These are phyloP conservation scores for Enteromius trimaculatus DNA, from an alignment of 2,797 vertebrate genomes.

Conservation along the genomic window DNA sequence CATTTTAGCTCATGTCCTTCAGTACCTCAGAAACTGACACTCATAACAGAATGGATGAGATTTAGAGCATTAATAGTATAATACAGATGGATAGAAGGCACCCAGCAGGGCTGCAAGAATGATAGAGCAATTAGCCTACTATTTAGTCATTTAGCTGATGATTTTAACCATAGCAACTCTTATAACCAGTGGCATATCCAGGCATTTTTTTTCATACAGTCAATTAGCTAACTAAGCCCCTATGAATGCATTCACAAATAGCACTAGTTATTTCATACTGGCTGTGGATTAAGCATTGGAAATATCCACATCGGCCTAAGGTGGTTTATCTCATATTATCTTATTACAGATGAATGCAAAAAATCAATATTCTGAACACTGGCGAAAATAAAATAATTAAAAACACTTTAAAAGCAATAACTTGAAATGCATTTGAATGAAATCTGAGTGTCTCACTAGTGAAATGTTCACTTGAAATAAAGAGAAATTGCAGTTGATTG, in stretches of 20 bases:
- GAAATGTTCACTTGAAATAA: conserved; percentile 16
- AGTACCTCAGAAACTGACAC: conserved; percentile 26
- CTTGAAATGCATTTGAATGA: neutral
- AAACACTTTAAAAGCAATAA: neutral
- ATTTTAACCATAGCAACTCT: neutral
- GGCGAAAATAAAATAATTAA: neutral
- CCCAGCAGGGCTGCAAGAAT: conserved; percentile 2
- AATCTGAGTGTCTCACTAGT: neutral
- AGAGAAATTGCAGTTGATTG: neutral
- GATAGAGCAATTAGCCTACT: neutral
- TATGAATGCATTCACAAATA: neutral
- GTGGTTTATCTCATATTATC: neutral
- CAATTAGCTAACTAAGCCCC: conserved; percentile 9
- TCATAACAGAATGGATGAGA: conserved; percentile 6
- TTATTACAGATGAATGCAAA: neutral
- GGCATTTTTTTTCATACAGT: neutral
- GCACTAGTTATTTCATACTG: neutral
- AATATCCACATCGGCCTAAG: neutral
- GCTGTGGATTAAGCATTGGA: neutral
- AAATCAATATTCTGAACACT: neutral
- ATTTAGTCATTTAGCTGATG: conserved; percentile 3
- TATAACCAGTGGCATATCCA: neutral
- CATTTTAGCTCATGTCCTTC: conserved; percentile 19
- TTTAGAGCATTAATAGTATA: conserved; percentile 17
- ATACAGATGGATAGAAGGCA: conserved; percentile 6